Percentiles rank a stretch among this genome's conserved stretches.
Conservation (phyloP, 2,888 invertebrate species). For the Phorcus lineatus region DNA sequence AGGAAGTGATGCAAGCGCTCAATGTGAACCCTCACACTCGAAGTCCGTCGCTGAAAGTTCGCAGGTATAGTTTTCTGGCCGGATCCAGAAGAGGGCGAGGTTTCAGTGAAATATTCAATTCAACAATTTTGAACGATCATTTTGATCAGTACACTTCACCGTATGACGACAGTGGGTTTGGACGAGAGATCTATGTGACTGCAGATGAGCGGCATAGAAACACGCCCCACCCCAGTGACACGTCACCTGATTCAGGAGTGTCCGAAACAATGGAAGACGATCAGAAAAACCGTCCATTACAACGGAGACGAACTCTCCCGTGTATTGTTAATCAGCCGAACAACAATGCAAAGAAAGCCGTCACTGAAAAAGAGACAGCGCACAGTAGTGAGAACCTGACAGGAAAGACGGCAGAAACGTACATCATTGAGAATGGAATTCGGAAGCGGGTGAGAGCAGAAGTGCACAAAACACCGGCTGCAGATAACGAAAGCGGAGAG, state of each 20-base stretch:
- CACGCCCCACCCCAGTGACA: conserved; percentile 45
- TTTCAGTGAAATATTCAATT: conserved; percentile 71
- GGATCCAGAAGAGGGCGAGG: conserved; percentile 68
- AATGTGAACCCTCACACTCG: conserved; percentile 54
- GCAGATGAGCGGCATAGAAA: conserved; percentile 43
- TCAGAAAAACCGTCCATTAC: conserved; percentile 59
- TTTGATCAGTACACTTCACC: conserved; percentile 74
- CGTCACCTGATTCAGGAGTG: conserved; percentile 71
- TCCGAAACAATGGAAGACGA: conserved; percentile 67
- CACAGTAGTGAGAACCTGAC: conserved; percentile 68
- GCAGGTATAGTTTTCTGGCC: conserved; percentile 70
- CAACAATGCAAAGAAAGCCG: conserved; percentile 41
- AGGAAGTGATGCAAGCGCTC: conserved; percentile 33
- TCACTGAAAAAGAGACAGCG: conserved; percentile 57
- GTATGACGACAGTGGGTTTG: conserved; percentile 68
- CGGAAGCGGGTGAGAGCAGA: conserved; percentile 72
- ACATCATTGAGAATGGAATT: conserved; percentile 74
- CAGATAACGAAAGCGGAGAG: conserved; percentile 39
- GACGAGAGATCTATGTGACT: conserved; percentile 54
- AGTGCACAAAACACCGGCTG: conserved; percentile 46
- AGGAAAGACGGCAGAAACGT: conserved; percentile 65
- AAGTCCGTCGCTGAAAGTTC: conserved; percentile 68
- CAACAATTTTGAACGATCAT: conserved; percentile 73
- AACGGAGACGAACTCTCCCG: conserved; percentile 71
- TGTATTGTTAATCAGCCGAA: conserved; percentile 62